Base-by-base conservation (phyloP, 2,888 invertebrate species). In the Drosophila engyochracea region DNA sequence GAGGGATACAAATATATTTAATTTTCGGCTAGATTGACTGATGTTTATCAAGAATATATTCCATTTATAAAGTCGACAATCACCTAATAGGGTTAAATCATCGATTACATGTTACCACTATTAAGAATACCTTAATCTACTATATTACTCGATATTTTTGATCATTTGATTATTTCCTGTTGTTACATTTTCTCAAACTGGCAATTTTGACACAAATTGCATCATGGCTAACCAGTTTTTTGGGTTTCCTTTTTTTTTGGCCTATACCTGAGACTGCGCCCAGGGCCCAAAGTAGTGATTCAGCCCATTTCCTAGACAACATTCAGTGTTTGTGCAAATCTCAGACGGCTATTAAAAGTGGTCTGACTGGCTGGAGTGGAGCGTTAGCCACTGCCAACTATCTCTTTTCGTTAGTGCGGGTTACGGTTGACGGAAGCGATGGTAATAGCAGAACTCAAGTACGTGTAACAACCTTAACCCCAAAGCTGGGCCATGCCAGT, bases 401-500 rank as follows among this genome's bases (percentile, higher is more conserved):
- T 86, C 85, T 81, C 85, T 85, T 85, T 87, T 63, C 28, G 55
- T 67, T 51, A 59, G 57, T 64, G 68, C 67, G 55, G 59, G 71
- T 72, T 79, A 74, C 75, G 76, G 77, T 80, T 88, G 88, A 85
- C 85, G 85, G 85, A 85, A 85, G 79, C 79, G 68, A 70, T 69
- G 49, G 81, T 71, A 82, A 71, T 66, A 47, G 83, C 74, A 85
- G 83, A 88, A 85, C 88, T 81, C 83, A 85, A 85, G 88, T 87
- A 85, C 88, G 83, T 83, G 77, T 72, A 76, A 81, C 89, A 89
- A 88, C 89, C 89, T 88, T 89, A 88, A 89, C 89, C 89, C 80
- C 83, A 87, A 83, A 88, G 82, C 79, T 33, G 47, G 63, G 37
- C 33, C 37, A 55, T 70, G 28, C 63, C 58, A 70, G 37, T 12